Base-by-base conservation (phyloP, 1,140 invertebrate species). In the Diabrotica undecimpunctata region DNA sequence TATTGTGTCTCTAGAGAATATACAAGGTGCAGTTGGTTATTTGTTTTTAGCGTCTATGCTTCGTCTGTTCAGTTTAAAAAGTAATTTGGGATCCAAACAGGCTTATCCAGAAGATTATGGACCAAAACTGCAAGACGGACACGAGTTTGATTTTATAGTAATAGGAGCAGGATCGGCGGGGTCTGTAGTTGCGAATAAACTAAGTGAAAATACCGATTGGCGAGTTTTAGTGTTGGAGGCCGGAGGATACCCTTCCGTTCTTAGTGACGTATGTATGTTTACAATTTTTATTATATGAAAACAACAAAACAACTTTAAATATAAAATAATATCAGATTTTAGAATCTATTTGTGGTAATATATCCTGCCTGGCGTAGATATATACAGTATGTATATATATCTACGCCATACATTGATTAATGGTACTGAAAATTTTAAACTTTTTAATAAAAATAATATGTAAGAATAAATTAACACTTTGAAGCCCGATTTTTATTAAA, bases 111-210 rank as follows among this genome's bases (percentile, higher is more conserved):
- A 39, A 46, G 61, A 72, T 60, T 66, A 55, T 51, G 60, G 52
- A 11, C 36, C 61, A 3, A 54, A 60, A 36, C 35, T 73, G 10
- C 61, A 37, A 8, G 61, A 72, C 41, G 41, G 57, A 7, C 68
- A 73, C 8, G 69, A 72, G 61, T 73, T 72, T 12, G 73, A 75
- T 66, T 75, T 73, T 55, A 73, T 75, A 14, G 62, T 75, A 8
- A 53, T 75, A 51, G 73, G 73, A n/a, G 41, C 65, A 7, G 73
- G 73, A 38, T 61, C 68, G 38, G 66, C 65, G 7, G 73, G 73
- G 46, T 72, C 67, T 35, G 68, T 72, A 6, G 68, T 75, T 0
- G 70, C 72, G 6, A 71, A 68, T 50, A 64, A 67, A 61, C 51
- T 75, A 25, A 69, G 67, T 5, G 68, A 73, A 64, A 68, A 67